phyloP scores from a whole-genome alignment of 2,113 vertebrate species.

The Falcunculus frontatus region DNA sequence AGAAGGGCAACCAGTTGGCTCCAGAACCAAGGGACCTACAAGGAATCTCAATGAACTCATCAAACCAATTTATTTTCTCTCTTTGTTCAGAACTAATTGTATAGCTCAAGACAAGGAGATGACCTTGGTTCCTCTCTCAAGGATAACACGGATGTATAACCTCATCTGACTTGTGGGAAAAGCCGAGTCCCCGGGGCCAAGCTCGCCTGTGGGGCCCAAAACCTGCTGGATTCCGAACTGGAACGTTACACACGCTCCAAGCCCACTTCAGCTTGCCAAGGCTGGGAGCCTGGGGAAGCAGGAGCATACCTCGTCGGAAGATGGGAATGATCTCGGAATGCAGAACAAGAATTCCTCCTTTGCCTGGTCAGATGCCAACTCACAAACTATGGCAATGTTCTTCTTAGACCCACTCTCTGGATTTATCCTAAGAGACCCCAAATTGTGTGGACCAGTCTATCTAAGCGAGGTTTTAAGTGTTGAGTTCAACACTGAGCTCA shows the following conservation, averaged over 20 bases:
- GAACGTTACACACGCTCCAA: fast-evolving
- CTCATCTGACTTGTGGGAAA: not conserved
- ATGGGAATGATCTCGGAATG: not conserved
- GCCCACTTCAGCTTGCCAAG: not conserved
- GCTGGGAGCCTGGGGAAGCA: not conserved
- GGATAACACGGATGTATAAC: not conserved
- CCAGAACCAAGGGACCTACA: not conserved
- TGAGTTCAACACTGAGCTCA: not conserved
- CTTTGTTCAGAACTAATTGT: not conserved
- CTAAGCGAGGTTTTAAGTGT: not conserved
- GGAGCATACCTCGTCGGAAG: not conserved
- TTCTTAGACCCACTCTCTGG: fast-evolving
- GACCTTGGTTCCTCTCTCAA: not conserved
- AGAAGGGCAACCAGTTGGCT: fast-evolving
- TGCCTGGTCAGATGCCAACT: not conserved
- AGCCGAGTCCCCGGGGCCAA: fast-evolving
- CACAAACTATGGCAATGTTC: not conserved
- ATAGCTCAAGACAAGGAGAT: not conserved
- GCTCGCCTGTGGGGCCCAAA: fast-evolving
- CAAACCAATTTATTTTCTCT: not conserved
- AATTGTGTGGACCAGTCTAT: not conserved
- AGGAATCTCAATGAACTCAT: not conserved
- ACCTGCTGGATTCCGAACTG: not conserved
- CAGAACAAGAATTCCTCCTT: not conserved
- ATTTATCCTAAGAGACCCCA: not conserved